Conservation (phyloP, 2,113 vertebrate species). For the Charadrius vociferus region DNA sequence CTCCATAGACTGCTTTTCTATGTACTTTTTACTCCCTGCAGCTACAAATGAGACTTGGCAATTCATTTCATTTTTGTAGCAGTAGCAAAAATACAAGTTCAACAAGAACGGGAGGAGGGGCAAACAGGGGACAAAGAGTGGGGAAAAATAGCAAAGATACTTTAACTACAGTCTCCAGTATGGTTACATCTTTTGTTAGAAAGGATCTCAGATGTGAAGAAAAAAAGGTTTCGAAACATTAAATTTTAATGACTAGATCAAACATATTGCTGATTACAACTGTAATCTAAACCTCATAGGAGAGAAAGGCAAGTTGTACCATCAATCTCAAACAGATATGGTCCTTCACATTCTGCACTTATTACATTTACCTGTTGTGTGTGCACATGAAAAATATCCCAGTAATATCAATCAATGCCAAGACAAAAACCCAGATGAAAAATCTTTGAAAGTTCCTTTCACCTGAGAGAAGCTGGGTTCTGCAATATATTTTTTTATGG, state of each 20-base stretch:
- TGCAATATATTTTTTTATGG: background rate
- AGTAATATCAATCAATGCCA: background rate
- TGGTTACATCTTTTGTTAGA: background rate
- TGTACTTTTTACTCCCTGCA: background rate
- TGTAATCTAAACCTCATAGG: background rate
- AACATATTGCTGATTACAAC: background rate
- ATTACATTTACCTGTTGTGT: background rate
- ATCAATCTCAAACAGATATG: background rate
- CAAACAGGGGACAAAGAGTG: background rate
- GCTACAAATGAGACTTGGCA: background rate
- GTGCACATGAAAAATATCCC: background rate
- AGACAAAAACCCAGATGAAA: background rate
- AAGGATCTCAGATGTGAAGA: background rate
- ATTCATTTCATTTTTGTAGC: constrained; percentile 34
- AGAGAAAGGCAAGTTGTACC: background rate
- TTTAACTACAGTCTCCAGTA: background rate
- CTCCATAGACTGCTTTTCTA: background rate
- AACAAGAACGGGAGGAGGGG: background rate
- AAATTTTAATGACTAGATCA: constrained; percentile 45
- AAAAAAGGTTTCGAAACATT: constrained; percentile 42
- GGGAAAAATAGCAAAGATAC: background rate
- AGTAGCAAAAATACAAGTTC: background rate
- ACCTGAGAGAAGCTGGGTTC: background rate
- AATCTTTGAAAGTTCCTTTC: background rate
- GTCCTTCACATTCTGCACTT: background rate